Conservation (phyloP, 2,888 invertebrate species). For the Drosophila yooni region DNA sequence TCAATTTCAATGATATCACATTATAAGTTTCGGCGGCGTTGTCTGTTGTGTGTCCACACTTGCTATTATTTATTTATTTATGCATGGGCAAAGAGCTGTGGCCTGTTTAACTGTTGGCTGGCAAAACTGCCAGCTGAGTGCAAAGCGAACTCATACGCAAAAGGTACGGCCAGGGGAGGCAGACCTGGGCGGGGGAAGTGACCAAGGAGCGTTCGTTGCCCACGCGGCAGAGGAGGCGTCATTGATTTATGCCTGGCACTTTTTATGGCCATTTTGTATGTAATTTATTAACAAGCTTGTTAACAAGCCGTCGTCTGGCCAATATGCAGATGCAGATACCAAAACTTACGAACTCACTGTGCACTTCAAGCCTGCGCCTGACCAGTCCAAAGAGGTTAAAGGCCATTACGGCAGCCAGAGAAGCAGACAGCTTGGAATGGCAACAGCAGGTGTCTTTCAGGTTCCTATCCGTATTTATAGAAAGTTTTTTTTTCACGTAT, state of each 20-base stretch:
- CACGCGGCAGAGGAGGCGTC: slow-evolving; percentile 49
- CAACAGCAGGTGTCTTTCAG: slow-evolving; percentile 73
- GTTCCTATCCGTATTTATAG: slow-evolving; percentile 69
- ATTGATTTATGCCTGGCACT: slow-evolving; percentile 79
- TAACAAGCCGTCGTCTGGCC: slow-evolving; percentile 67
- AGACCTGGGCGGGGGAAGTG: neutral
- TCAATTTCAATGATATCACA: slow-evolving; percentile 66
- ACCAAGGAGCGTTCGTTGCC: slow-evolving; percentile 4
- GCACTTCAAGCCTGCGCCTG: slow-evolving; percentile 50
- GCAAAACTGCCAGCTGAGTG: slow-evolving; percentile 20
- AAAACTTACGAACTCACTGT: slow-evolving; percentile 22
- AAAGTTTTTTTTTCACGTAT: slow-evolving; percentile 51
- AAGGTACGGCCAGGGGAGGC: neutral
- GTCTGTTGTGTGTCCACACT: slow-evolving; percentile 71
- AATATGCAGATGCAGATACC: slow-evolving; percentile 66
- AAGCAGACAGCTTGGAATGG: slow-evolving; percentile 22
- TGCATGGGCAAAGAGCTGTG: slow-evolving; percentile 47
- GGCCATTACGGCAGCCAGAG: slow-evolving; percentile 62
- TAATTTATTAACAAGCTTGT: slow-evolving; percentile 82
- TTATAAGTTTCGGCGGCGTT: slow-evolving; percentile 50
- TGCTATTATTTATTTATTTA: slow-evolving; percentile 78
- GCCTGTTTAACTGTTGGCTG: slow-evolving; percentile 27
- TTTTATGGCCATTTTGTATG: slow-evolving; percentile 81
- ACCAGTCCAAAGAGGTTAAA: slow-evolving; percentile 66
- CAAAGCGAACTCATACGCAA: slow-evolving; percentile 29